Percentiles rank a stretch among this genome's conserved stretches.
phyloP scores from a whole-genome alignment of 2,888 invertebrate genomes.

The Rhingia rostrata region DNA sequence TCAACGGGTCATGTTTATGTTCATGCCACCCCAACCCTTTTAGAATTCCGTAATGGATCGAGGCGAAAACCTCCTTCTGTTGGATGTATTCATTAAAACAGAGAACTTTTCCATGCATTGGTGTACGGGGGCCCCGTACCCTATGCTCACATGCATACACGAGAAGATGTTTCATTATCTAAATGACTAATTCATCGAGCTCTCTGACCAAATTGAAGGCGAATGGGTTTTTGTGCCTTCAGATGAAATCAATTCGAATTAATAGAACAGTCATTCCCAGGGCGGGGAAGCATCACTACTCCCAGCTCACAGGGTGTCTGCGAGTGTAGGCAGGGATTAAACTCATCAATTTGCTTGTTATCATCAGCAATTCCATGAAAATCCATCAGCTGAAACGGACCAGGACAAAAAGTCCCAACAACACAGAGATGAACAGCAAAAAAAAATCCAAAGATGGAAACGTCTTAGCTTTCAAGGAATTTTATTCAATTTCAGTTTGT shows the following conservation, averaged over 20 bases:
- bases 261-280: conserved; percentile 55
- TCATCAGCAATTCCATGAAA: conserved; percentile 49
- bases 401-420: neutral
- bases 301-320: conserved; percentile 8
- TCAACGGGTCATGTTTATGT: neutral
- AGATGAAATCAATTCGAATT: conserved; percentile 60
- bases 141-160: neutral
- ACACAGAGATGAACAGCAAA: neutral
- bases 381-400: conserved; percentile 48
- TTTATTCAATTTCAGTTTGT: conserved; percentile 68
- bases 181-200: conserved; percentile 58
- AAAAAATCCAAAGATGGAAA: neutral
- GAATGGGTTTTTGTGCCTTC: conserved; percentile 21
- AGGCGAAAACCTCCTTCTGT: conserved; percentile 11
- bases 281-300: conserved; percentile 14
- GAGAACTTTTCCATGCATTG: conserved; percentile 23
- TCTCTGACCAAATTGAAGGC: neutral
- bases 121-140: neutral
- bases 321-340: conserved; percentile 46
- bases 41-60: neutral
- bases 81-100: conserved; percentile 32
- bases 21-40: neutral
- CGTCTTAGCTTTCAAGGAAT: conserved; percentile 61
- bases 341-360: conserved; percentile 70
- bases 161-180: conserved; percentile 49